These are phyloP conservation scores for Notamacropus eugenii DNA, from an alignment of 2,797 vertebrate genomes.

Conservation along the genomic window DNA sequence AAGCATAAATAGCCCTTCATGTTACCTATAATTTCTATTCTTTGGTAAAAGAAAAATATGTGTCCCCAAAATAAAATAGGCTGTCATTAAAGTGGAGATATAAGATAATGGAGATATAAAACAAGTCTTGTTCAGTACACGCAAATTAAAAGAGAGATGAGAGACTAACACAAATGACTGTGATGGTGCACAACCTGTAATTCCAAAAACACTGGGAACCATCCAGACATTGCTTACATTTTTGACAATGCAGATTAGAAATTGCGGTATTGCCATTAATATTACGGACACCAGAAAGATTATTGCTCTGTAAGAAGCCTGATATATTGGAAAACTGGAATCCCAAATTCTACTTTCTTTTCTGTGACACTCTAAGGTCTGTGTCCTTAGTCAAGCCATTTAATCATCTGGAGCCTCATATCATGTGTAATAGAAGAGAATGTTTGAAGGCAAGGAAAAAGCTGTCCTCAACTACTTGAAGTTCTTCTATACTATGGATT, in stretches of 20 bases:
- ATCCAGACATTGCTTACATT: constrained; percentile 11
- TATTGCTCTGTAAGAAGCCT: not conserved
- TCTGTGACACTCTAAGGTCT: not conserved
- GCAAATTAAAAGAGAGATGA: constrained; percentile 61
- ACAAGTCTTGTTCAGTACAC: constrained; percentile 3
- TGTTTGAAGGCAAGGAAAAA: not conserved
- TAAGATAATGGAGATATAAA: constrained; percentile 17
- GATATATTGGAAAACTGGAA: not conserved
- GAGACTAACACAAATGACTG: constrained; percentile 27
- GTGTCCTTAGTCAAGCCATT: not conserved
- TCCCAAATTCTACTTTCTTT: not conserved
- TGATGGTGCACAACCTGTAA: not conserved
- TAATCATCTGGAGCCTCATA: not conserved
- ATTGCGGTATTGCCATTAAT: not conserved
- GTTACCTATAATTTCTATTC: not conserved
- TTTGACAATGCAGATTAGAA: constrained; percentile 59
- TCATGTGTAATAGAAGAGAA: not conserved
- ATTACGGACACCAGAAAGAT: not conserved
- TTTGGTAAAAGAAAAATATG: not conserved
- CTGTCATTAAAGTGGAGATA: constrained; percentile 44
- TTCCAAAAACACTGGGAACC: constrained; percentile 5
- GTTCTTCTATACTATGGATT: not conserved
- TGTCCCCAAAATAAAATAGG: constrained; percentile 43
- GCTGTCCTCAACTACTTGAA: not conserved
- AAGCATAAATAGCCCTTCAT: not conserved